Evolutionary conservation across 2,797 vertebrate genomes (phyloP).

Genomic region (Ptychobarbus kaznakovi): DNA sequence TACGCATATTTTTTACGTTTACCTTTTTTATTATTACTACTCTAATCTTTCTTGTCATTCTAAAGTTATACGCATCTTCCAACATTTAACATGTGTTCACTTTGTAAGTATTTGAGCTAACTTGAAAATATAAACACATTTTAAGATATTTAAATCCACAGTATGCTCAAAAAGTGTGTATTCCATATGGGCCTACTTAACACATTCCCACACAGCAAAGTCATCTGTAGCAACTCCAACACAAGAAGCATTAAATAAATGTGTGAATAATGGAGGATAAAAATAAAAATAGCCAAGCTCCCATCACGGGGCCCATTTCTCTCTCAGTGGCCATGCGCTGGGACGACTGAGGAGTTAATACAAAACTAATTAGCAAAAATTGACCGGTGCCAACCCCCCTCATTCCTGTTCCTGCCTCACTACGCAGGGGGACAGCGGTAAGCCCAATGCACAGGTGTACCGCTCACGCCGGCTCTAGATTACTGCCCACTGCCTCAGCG

Average conservation of each 20-base stretch:
- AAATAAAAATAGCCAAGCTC: slow-evolving; percentile 50
- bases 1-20: background rate
- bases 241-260: slow-evolving; percentile 35
- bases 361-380: slow-evolving; percentile 65
- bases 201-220: slow-evolving; percentile 7
- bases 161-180: background rate
- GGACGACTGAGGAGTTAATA: slow-evolving; percentile 62
- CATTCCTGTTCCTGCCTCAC: slow-evolving; percentile 33
- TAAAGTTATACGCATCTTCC: background rate
- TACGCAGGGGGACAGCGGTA: slow-evolving; percentile 47
- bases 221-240: slow-evolving; percentile 26
- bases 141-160: background rate
- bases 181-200: slow-evolving; percentile 24
- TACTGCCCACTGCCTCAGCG: slow-evolving; percentile 51
- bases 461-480: slow-evolving; percentile 50
- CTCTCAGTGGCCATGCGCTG: slow-evolving; percentile 53
- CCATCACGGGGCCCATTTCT: slow-evolving; percentile 49
- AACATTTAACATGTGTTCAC: background rate
- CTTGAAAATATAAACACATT: background rate
- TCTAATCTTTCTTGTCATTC: background rate
- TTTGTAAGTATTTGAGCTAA: background rate
- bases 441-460: slow-evolving; percentile 53
- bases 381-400: slow-evolving; percentile 58
- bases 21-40: background rate
- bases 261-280: slow-evolving; percentile 28